Base-by-base conservation (phyloP, 2,888 invertebrate species). In the Xanthostigma xanthostigma region DNA sequence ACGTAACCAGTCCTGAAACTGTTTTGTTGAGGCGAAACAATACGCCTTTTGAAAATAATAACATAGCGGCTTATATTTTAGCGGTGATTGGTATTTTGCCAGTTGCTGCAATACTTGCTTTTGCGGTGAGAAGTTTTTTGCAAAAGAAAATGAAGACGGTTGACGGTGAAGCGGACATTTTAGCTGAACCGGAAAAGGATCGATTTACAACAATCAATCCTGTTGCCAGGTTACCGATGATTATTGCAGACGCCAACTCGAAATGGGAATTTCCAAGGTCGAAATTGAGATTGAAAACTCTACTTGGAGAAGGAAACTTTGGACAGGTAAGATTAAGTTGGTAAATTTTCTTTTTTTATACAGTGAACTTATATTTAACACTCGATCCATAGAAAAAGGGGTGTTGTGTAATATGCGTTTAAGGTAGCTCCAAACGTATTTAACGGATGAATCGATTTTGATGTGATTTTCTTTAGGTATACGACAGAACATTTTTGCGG, bases 271-370 rank as follows among this genome's bases (percentile, higher is more conserved):
- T 88, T 60, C 84, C 87, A 1, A 72, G 88, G 53, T 79, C 79
- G 53, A 84, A 86, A 58, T 71, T 89, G 43, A 74, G 84, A 40
- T 68, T 89, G 48, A 84, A 86, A 59, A 86, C 86, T 14, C 72
- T 87, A 46, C 67, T 89, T 33, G 89, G 88, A 8, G 85, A 89
- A 66, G 88, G 89, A 36, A 86, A 88, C 65, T 89, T 89, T 63
- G 89, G 89, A 27, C 84, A 81, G 74, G 81, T 80, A 59, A 61
- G 59, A 27, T 38, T 27, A 5, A 27, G 3, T 6, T 6, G 27
- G 2, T 48, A 11, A 17, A 42, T 45, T 14, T 17, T 17, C 17
- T 17, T 27, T 27, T 27, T 27, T 6, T 27, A 38, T n/a, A n/a
- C n/a, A 38, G 38, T 4, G 13, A 38, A 38, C 6, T 12, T 6